Conservation (phyloP, 64 coral and sea anemone genomes). For the Montipora sp. region DNA sequence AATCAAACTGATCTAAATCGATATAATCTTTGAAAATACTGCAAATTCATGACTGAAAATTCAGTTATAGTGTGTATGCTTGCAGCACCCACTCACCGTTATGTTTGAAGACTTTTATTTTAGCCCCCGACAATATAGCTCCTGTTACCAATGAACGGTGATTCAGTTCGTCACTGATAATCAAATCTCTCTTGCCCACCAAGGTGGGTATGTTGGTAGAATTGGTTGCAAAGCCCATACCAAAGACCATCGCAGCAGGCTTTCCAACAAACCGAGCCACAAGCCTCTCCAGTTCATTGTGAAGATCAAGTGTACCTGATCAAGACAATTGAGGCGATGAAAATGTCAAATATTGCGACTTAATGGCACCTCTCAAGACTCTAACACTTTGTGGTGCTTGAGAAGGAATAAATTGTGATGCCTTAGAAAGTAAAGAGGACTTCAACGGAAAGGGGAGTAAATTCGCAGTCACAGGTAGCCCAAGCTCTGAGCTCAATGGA, state of each 20-base stretch:
- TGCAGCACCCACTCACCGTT: conserved; percentile 70
- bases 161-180: conserved; percentile 96
- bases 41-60: no score
- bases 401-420: no score
- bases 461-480: no score
- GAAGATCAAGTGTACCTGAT: conserved; percentile 85
- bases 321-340: background rate
- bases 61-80: no score
- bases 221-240: conserved; percentile 99
- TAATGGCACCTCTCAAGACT: no score
- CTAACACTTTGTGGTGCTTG: no score
- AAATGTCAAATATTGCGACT: no score
- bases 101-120: conserved; percentile 97
- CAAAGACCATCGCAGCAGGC: conserved; percentile 94
- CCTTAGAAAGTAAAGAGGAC: no score
- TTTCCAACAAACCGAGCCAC: conserved; percentile 93
- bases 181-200: conserved; percentile 83
- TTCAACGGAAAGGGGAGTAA: no score
- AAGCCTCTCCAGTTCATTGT: conserved; percentile 81
- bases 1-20: no score
- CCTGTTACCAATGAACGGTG: conserved; percentile 92
- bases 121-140: conserved; percentile 92
- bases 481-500: no score
- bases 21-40: no score
- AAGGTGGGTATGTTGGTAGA: conserved; percentile 97